phyloP scores from a whole-genome alignment of 2,888 invertebrate species.

The Ichneumoninae sp. region DNA sequence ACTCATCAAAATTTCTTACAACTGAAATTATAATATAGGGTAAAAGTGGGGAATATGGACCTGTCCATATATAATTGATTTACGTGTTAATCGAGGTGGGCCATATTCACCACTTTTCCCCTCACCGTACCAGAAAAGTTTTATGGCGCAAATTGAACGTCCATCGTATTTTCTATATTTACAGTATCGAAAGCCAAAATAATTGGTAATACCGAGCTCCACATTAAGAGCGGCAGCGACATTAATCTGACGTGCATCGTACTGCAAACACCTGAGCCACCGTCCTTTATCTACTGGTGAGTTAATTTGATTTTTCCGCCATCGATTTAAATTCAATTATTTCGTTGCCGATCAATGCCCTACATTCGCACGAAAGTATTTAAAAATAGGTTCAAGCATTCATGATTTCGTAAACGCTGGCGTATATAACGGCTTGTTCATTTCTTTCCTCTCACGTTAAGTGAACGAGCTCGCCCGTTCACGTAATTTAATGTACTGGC shows the following conservation, averaged over 20 bases:
- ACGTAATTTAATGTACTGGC: too few relatives aligned
- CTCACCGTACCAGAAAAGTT: background rate
- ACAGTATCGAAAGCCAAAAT: slow-evolving; percentile 96
- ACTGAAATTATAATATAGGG: too few relatives aligned
- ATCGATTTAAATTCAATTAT: too few relatives aligned
- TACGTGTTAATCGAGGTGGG: too few relatives aligned
- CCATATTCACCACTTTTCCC: too few relatives aligned
- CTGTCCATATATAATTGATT: too few relatives aligned
- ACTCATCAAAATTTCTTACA: background rate
- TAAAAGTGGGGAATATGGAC: too few relatives aligned
- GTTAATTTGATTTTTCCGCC: slow-evolving; percentile 64
- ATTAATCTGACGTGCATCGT: slow-evolving; percentile 96
- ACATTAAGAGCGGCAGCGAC: slow-evolving; percentile 95
- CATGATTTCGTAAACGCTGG: too few relatives aligned
- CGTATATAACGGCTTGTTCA: too few relatives aligned
- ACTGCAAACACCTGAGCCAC: slow-evolving; percentile 92
- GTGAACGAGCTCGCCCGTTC: too few relatives aligned
- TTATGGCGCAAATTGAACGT: background rate
- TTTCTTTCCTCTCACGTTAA: too few relatives aligned
- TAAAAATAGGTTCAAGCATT: background rate
- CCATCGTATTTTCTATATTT: slow-evolving; percentile 73
- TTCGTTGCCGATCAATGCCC: background rate
- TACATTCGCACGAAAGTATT: background rate
- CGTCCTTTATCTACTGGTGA: slow-evolving; percentile 88
- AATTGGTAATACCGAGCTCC: slow-evolving; percentile 93